These are phyloP conservation scores for Phyllotreta striolata DNA, from an alignment of 2,888 invertebrate species.

Conservation along the genomic window DNA sequence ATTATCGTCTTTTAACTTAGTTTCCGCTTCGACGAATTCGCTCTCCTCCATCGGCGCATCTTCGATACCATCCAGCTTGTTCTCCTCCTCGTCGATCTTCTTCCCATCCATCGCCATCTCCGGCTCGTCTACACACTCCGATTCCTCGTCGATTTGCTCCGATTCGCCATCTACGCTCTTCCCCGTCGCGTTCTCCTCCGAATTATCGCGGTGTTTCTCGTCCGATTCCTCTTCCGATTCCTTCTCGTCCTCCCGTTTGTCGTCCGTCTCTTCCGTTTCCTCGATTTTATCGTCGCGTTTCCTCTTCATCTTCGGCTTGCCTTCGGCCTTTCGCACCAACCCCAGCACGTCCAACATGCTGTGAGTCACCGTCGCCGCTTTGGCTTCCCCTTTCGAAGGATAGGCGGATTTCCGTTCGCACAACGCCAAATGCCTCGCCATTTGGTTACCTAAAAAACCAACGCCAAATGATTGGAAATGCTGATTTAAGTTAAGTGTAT, in stretches of 20 bases:
- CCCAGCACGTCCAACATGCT: constrained; percentile 69
- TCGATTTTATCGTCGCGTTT: constrained; percentile 16
- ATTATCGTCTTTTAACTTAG: background rate
- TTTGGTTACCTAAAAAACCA: constrained; percentile 60
- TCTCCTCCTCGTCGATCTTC: constrained; percentile 18
- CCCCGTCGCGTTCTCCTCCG: constrained; percentile 20
- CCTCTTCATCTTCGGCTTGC: constrained; percentile 43
- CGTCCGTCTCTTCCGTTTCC: constrained; percentile 31
- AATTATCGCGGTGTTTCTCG: constrained; percentile 12
- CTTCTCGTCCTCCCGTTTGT: background rate
- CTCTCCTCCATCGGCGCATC: constrained; percentile 6
- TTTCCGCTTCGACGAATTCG: constrained; percentile 7
- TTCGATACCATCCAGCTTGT: constrained; percentile 27
- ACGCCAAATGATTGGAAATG: too few species aligned
- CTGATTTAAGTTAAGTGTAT: background rate
- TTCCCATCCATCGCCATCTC: constrained; percentile 10
- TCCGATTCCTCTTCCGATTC: background rate
- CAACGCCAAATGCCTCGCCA: constrained; percentile 76
- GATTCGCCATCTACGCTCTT: background rate
- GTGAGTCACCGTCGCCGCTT: constrained; percentile 67
- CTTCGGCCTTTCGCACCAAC: constrained; percentile 65
- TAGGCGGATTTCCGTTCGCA: constrained; percentile 80
- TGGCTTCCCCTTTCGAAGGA: constrained; percentile 70
- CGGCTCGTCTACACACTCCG: background rate
- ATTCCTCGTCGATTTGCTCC: background rate